Conservation (phyloP, 2,797 vertebrate genomes). For the Megalops cyprinoides region DNA sequence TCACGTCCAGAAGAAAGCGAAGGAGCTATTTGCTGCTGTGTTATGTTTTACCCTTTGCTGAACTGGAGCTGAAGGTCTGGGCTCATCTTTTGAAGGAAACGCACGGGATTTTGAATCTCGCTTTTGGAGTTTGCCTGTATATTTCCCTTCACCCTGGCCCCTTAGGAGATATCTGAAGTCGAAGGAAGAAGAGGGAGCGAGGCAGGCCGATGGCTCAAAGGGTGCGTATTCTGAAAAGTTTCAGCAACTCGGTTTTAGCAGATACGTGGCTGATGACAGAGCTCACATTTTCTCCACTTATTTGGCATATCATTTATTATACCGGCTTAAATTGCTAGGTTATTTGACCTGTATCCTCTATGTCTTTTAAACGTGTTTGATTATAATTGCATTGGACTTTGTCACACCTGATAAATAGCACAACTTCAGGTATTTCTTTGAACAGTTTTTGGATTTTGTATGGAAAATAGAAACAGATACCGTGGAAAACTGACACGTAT, state of each 20-base stretch:
- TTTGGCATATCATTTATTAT: neutral
- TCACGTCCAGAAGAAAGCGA: slow-evolving; percentile 73
- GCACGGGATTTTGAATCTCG: slow-evolving; percentile 70
- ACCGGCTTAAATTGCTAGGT: neutral
- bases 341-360: neutral
- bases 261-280: slow-evolving; percentile 64
- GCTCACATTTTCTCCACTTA: slow-evolving; percentile 16
- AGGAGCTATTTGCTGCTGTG: slow-evolving; percentile 50
- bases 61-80: slow-evolving; percentile 74
- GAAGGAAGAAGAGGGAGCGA: slow-evolving; percentile 79
- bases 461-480: neutral
- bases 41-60: slow-evolving; percentile 57
- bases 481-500: neutral
- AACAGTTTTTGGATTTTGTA: neutral
- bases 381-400: neutral
- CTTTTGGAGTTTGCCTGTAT: slow-evolving; percentile 74
- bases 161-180: slow-evolving; percentile 84
- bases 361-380: neutral
- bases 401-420: slow-evolving; percentile 15
- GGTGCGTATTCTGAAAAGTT: slow-evolving; percentile 83
- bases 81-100: slow-evolving; percentile 69
- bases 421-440: slow-evolving; percentile 14
- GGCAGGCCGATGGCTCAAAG: slow-evolving; percentile 92
- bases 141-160: slow-evolving; percentile 82
- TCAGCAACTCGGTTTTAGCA: slow-evolving; percentile 52